phyloP scores from a whole-genome alignment of 2,888 invertebrate species.

The Ophion slaviceki region DNA sequence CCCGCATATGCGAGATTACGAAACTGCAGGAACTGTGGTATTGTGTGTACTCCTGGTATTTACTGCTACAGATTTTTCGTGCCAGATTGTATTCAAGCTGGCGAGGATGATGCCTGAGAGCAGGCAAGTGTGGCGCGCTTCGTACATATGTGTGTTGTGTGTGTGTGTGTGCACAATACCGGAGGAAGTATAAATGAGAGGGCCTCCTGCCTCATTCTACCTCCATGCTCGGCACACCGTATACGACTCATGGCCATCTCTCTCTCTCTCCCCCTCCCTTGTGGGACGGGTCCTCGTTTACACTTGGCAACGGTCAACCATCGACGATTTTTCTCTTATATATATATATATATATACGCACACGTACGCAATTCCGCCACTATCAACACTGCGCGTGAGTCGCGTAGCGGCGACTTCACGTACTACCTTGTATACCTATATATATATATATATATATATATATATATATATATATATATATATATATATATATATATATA shows the following conservation, averaged over 20 bases:
- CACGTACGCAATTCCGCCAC: constrained; percentile 30
- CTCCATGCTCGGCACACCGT: constrained; percentile 63
- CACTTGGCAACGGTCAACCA: constrained; percentile 71
- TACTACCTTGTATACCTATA: constrained; percentile 27
- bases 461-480: not conserved
- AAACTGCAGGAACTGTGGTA: constrained; percentile 38
- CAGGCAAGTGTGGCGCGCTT: constrained; percentile 26
- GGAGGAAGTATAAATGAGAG: constrained; percentile 63
- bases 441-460: not conserved
- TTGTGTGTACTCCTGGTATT: constrained; percentile 43
- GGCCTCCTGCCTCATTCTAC: constrained; percentile 36
- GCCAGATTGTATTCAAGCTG: constrained; percentile 58
- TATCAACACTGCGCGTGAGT: constrained; percentile 26
- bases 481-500: constrained; percentile 1
- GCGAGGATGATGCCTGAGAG: constrained; percentile 25
- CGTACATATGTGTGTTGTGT: not conserved
- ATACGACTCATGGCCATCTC: constrained; percentile 61
- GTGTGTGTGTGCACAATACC: not conserved
- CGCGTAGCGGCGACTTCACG: constrained; percentile 38
- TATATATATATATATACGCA: constrained; percentile 10
- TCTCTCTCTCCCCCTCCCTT: constrained; percentile 62
- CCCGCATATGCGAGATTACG: constrained; percentile 19
- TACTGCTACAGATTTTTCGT: constrained; percentile 58
- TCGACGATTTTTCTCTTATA: constrained; percentile 46
- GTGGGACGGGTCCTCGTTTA: constrained; percentile 68